phyloP scores from a whole-genome alignment of 2,113 vertebrate genomes.

The Cinclus cinclus region DNA sequence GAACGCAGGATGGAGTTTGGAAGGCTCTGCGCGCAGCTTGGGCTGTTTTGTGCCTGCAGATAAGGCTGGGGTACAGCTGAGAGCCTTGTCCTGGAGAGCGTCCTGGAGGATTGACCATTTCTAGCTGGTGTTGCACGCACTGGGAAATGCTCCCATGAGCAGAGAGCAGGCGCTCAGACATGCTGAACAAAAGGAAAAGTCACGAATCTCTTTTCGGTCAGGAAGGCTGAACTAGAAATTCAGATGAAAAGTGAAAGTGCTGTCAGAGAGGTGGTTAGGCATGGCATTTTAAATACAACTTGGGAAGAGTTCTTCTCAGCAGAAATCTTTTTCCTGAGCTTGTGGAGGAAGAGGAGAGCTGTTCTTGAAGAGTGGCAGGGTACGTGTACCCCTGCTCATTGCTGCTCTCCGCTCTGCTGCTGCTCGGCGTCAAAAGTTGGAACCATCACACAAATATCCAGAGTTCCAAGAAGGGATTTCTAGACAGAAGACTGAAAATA shows the following conservation, averaged over 20 bases:
- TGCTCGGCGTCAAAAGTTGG: accelerated
- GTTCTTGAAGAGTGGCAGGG: background rate
- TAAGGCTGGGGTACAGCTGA: background rate
- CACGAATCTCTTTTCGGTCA: background rate
- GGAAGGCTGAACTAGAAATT: background rate
- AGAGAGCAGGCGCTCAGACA: background rate
- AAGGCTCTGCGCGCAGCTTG: background rate
- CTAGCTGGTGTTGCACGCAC: background rate
- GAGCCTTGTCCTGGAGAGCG: background rate
- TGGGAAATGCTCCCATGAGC: background rate
- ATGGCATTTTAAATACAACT: background rate
- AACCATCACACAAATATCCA: background rate
- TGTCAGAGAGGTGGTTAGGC: background rate
- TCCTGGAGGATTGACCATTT: background rate
- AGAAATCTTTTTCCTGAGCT: background rate
- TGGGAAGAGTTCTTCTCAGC: background rate
- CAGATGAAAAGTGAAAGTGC: background rate
- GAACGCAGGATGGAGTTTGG: background rate
- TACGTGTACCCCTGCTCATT: background rate
- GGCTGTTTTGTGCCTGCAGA: background rate
- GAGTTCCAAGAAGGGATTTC: background rate
- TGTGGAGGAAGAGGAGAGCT: background rate
- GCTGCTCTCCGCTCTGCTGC: background rate
- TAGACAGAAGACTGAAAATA: background rate
- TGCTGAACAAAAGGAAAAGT: background rate